These are phyloP conservation scores for Chelonoidis abingdonii DNA, from an alignment of 2,113 vertebrate species.

Conservation along the genomic window DNA sequence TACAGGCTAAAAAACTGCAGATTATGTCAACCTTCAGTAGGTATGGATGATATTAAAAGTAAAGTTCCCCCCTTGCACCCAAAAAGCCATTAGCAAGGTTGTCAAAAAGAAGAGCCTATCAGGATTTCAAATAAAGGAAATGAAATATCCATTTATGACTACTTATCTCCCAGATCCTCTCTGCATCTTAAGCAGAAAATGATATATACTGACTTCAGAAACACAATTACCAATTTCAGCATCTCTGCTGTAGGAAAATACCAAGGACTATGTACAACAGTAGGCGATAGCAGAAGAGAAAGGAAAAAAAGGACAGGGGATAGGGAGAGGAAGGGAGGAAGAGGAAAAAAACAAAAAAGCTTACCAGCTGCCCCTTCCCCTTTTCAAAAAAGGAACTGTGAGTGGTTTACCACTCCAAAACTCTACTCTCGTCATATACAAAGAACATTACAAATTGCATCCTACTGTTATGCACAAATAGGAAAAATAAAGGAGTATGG, in stretches of 20 bases:
- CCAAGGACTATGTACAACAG: background rate
- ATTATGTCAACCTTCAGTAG: slow-evolving; percentile 49
- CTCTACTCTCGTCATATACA: background rate
- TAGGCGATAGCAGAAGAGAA: background rate
- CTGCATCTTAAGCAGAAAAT: slow-evolving; percentile 64
- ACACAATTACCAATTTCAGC: slow-evolving; percentile 50
- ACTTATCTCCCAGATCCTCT: slow-evolving; percentile 45
- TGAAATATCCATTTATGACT: slow-evolving; percentile 64
- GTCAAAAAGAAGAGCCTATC: slow-evolving; percentile 32
- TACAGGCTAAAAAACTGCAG: slow-evolving; percentile 46
- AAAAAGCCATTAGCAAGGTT: slow-evolving; percentile 62
- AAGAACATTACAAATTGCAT: background rate
- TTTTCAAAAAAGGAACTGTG: background rate
- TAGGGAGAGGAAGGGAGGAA: background rate
- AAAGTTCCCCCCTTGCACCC: background rate
- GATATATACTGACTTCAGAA: slow-evolving; percentile 55
- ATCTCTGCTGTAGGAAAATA: slow-evolving; percentile 38
- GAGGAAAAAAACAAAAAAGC: background rate
- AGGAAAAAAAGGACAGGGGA: background rate
- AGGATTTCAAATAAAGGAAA: slow-evolving; percentile 65
- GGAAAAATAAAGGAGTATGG: background rate
- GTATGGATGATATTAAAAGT: slow-evolving; percentile 56
- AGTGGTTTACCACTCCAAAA: background rate
- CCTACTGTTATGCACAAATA: background rate
- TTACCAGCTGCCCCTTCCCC: background rate